phyloP scores from a whole-genome alignment of 2,113 vertebrate genomes.

The pig (Sus scrofa) region T2T-Sscrofa CM000824.6:76091001-76091500 shows the following conservation, averaged over 20 bases:
- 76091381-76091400: constrained; percentile 55
- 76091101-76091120: constrained; percentile 67
- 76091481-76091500: too few relatives aligned
- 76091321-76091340: background rate
- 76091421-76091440: background rate
- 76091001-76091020: constrained; percentile 56
- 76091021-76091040: constrained; percentile 67
- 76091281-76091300: background rate
- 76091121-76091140: constrained; percentile 51
- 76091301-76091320: background rate
- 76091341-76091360: background rate
- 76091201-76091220: constrained; percentile 71
- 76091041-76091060: constrained; percentile 69
- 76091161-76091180: constrained; percentile 61
- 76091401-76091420: constrained; percentile 41
- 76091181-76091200: constrained; percentile 59
- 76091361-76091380: constrained; percentile 4
- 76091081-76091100: constrained; percentile 84
- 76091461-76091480: too few relatives aligned
- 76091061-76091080: constrained; percentile 53
- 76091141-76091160: constrained; percentile 72
- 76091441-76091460: background rate
- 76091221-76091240: constrained; percentile 55
- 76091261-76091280: constrained; percentile 38
- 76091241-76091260: constrained; percentile 32